Evolutionary conservation across 2,113 vertebrate genomes (phyloP).

Genomic region (Scomber scombrus): DNA sequence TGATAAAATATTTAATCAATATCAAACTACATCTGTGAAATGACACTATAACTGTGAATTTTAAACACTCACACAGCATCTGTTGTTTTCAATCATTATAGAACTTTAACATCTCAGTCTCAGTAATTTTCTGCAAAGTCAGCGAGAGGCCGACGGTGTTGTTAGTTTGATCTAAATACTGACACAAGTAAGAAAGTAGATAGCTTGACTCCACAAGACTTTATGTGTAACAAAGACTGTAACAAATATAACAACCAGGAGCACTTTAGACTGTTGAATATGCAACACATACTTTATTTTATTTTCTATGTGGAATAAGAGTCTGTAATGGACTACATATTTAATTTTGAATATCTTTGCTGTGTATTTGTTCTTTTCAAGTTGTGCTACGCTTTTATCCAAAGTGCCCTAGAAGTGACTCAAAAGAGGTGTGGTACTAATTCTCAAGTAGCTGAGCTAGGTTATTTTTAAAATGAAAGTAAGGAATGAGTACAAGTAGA

Average conservation of each 20-base stretch:
- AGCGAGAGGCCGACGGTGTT: too few relatives aligned
- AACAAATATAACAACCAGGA: neutral
- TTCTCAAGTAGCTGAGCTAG: too few relatives aligned
- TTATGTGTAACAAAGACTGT: too few relatives aligned
- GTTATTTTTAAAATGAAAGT: too few relatives aligned
- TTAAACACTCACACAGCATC: neutral
- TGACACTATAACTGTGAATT: neutral
- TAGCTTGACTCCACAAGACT: neutral
- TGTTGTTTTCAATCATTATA: neutral
- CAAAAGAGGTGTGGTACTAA: too few relatives aligned
- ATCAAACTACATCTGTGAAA: neutral
- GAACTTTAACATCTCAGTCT: neutral
- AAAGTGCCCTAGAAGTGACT: too few relatives aligned
- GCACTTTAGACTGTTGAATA: neutral
- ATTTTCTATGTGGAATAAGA: neutral
- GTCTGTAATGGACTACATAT: too few relatives aligned
- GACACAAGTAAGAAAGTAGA: neutral
- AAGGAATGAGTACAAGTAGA: too few relatives aligned
- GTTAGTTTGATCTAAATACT: neutral
- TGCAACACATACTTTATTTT: neutral
- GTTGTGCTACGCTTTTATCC: too few relatives aligned
- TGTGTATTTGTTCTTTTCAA: too few relatives aligned
- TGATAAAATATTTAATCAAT: neutral
- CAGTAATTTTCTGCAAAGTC: neutral
- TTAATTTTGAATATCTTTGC: too few relatives aligned